Base-by-base conservation (phyloP, 2,888 invertebrate genomes). In the Dorcus hopei region DNA sequence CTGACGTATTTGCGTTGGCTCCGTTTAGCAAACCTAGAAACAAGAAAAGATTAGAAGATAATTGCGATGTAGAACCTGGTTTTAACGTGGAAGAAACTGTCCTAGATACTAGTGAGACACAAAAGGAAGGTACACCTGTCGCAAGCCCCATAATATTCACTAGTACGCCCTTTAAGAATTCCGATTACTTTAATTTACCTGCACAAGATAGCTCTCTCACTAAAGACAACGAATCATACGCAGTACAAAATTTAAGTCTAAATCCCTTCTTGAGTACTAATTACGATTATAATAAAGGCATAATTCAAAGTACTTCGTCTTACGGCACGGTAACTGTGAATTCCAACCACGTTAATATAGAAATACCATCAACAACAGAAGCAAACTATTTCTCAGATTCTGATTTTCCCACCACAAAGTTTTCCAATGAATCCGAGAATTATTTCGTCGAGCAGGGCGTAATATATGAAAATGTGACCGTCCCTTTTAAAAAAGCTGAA, bases 1-100 rank as follows among this genome's bases (percentile, higher is more conserved):
- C 79, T 11, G 89, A 89, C 68, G 87, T 89, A 0, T 89, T 89
- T 72, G 87, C 88, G 0, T 76, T 86, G 76, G 89, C 89, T 0
- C 89, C 89, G 0, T 89, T 89, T 65, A 78, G 77, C 0, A 78
- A 76, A 48, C n/a, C 11, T 26, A 52, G 38, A 49, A 49, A 19
- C 3, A 54, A 41, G 52, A 58, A 9, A 23, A 51, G 49, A 38
- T 41, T 14, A 11, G 33, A 52, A n/a, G 49, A n/a, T 14, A 49
- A 9, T 2, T 33, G 14, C 11, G 38, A 11, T n/a, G 45, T 14
- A 19, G 7, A 11, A 6, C 48, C 26, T 19, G 26, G 19, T 48
- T n/a, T 11, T 16, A 7, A 48, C 19, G 11, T 48, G 16, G 48
- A 48, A 41, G 11, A 9, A n/a, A 47, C 9, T 9, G 42, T 42